Base-by-base conservation (phyloP, 2,797 vertebrate genomes). In the Epinephelus awoara region DNA sequence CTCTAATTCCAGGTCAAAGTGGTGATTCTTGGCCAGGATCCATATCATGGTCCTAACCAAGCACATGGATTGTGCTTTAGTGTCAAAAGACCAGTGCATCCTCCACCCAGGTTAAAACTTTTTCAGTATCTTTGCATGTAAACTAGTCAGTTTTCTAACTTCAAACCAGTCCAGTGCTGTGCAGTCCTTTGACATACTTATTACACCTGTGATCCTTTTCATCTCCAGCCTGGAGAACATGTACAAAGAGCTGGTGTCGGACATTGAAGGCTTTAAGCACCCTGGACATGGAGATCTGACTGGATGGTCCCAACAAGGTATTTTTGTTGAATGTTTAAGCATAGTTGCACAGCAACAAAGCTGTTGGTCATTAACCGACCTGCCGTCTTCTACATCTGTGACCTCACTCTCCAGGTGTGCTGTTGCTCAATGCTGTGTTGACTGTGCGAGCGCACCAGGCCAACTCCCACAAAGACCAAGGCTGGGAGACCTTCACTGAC, bases 1-100 rank as follows among this genome's bases (percentile, higher is more conserved):
- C 12, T 85, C 27, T 78, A 3, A 19, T 75, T 88, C 9, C 91
- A 99, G 98, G 97, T 99, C 2, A 99, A 98, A 77, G 98, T 97
- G 46, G 98, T 99, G 29, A 97, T 99, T 90, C 89, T 99, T 55
- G 98, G 98, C 47, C 98, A 99, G 92, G 98, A 99, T 90, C 98
- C 98, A 0, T 99, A 99, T 85, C 98, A 99, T 0, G 98, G 98
- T 50, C 97, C 97, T 1, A 96, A 94, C 13, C 98, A 99, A 92
- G 98, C 98, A 74, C 98, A 99, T 0, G 98, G 98, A 10, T 94
- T 99, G 71, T 98, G 98, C 84, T 99, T 99, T 64, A 99, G 98
- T 46, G 98, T 99, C 27, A 96, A 97, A 89, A 96, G 91, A 63
- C 97, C 98, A 3, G 95, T 98, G 34, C 91, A 92, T 0, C 97